These are phyloP conservation scores for Hozukius guyotensis DNA, from an alignment of 2,797 vertebrate genomes.

Conservation along the genomic window DNA sequence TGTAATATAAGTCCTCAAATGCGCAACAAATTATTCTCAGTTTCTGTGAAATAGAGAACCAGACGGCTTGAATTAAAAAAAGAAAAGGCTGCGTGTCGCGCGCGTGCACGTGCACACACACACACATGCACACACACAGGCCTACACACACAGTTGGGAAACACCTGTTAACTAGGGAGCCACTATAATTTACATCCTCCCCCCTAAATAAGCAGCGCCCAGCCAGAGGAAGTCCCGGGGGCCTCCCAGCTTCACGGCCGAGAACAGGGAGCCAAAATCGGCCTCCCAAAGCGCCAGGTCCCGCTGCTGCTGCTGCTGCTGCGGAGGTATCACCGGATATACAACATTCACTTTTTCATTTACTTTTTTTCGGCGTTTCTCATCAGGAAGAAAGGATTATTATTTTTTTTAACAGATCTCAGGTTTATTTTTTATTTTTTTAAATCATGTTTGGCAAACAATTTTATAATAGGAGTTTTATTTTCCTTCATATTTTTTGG, in stretches of 20 bases:
- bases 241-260: slow-evolving; percentile 52
- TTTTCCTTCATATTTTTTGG: background rate
- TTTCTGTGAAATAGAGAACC: slow-evolving; percentile 44
- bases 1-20: background rate
- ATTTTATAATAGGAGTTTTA: background rate
- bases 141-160: slow-evolving; percentile 63
- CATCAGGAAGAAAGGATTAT: background rate
- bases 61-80: slow-evolving; percentile 40
- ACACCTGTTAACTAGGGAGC: slow-evolving; percentile 85
- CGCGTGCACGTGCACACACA: slow-evolving; percentile 11
- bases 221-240: slow-evolving; percentile 64
- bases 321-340: background rate
- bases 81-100: slow-evolving; percentile 9
- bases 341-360: background rate
- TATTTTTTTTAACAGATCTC: background rate
- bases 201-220: slow-evolving; percentile 59
- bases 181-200: slow-evolving; percentile 76
- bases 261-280: slow-evolving; percentile 47
- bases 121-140: background rate
- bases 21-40: slow-evolving; percentile 47
- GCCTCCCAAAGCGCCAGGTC: slow-evolving; percentile 18
- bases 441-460: background rate
- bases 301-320: slow-evolving; percentile 23
- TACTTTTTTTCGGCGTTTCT: background rate
- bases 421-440: background rate